Conservation (phyloP, 2,888 invertebrate genomes). For the Drosophila subquinaria region DNA sequence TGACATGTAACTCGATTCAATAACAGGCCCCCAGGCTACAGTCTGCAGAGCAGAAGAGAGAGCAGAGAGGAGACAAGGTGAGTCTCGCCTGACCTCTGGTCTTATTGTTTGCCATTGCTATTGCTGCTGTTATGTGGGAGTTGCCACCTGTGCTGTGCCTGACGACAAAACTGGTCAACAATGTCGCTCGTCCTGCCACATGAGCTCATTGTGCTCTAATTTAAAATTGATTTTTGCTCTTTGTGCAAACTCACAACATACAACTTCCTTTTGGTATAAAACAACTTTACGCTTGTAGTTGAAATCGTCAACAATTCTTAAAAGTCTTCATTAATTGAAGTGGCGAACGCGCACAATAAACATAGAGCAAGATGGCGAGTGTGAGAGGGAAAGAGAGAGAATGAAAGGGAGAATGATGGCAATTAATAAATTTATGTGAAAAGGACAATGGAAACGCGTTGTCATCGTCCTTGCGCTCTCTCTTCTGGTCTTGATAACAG, state of each 20-base stretch:
- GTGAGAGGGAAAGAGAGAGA: not conserved
- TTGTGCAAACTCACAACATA: conserved; percentile 3
- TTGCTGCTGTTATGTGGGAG: conserved; percentile 39
- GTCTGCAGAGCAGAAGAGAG: not conserved
- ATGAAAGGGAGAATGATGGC: conserved; percentile 6
- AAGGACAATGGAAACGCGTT: conserved; percentile 36
- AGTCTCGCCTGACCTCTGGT: conserved; percentile 55
- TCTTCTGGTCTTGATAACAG: conserved; percentile 14
- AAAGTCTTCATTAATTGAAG: conserved; percentile 48
- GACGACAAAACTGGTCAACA: conserved; percentile 32
- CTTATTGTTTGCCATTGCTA: conserved; percentile 33
- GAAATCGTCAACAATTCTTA: conserved; percentile 13
- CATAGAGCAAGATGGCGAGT: not conserved
- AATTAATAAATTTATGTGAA: conserved; percentile 58
- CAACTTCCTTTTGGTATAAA: not conserved
- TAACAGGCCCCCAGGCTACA: conserved; percentile 45
- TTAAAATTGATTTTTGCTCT: conserved; percentile 74
- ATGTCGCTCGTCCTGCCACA: conserved; percentile 30
- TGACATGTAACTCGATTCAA: conserved; percentile 80
- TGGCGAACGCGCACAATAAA: conserved; percentile 38
- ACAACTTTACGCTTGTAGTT: not conserved
- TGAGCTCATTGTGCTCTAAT: conserved; percentile 75
- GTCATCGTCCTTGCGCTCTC: conserved; percentile 21
- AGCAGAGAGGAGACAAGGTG: not conserved
- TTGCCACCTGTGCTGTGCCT: conserved; percentile 35